Evolutionary conservation across 2,797 vertebrate genomes (phyloP), one percentile per base, ranked within the genome.

Genomic region (Phrynocephalus vlangalii): DNA sequence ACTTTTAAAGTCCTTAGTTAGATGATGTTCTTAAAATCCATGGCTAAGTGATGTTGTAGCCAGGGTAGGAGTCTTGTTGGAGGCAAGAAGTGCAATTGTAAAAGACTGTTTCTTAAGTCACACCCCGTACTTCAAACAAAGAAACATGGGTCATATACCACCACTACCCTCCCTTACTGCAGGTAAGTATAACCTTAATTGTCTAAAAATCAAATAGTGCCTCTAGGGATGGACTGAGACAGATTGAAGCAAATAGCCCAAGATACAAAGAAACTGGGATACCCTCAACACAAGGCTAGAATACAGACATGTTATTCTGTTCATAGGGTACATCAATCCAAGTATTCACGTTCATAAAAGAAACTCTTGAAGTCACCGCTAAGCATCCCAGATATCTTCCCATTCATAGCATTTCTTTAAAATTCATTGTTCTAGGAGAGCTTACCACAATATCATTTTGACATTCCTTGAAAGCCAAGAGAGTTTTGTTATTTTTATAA

Each of bases 381-480:
- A 24, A 28, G 67, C 44, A 75, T 75, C 38, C 60, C 18, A 50
- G 56, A 88, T 56, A 73, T 30, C 79, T 30, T 85, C 28, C 48
- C 33, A 77, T 71, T 26, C 33, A 26, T 10, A 82, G 63, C 63
- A 44, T 72, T 86, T 50, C 2, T 0, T 84, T 48, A 44, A 26
- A 72, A n/a, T 48, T n/a, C 24, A 13, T 68, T 70, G 24, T 56
- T 76, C 11, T 5, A 81, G 70, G 30, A 86, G 0, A 88, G 33
- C 15, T 28, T 44, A 66, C 60, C 10, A 63, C 50, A 44, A 68
- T 30, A 8, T 5, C 82, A 30, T 72, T 83, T 50, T 52, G n/a
- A 80, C 0, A 9, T 67, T 52, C 52, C 86, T 87, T 76, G 83
- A 50, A 70, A 90, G 10, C 83, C 8, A 88, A 92, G 66, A 78